Percentiles rank a stretch among this genome's conserved stretches.
phyloP scores from a whole-genome alignment of 2,888 invertebrate species.

The Drepanosiphum platanoidis region DNA sequence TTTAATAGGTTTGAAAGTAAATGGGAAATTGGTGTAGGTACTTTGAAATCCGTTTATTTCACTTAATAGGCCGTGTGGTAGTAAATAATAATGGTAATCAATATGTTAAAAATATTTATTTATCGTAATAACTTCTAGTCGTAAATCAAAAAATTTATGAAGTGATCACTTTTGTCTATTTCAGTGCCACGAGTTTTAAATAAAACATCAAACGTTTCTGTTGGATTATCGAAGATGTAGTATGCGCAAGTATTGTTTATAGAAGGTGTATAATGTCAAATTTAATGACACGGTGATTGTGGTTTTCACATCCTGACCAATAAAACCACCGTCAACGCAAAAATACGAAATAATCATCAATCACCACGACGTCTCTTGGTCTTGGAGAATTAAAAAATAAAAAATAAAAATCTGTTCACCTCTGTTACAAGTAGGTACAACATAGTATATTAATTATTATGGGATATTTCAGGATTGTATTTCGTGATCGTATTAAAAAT shows the following conservation, averaged over 20 bases:
- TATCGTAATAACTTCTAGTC: no score
- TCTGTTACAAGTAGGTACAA: not conserved
- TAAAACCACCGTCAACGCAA: not conserved
- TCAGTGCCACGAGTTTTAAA: not conserved
- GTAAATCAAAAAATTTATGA: not conserved
- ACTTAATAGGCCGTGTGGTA: not conserved
- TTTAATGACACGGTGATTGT: not conserved
- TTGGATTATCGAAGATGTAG: not conserved
- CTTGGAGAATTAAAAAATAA: not conserved
- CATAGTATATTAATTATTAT: not conserved
- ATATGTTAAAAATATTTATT: no score
- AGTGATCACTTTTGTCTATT: not conserved
- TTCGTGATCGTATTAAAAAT: not conserved
- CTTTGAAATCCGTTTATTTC: not conserved
- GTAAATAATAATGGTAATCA: not conserved
- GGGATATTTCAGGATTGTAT: not conserved
- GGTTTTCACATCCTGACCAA: not conserved
- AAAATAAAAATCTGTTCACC: no score
- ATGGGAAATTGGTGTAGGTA: not conserved
- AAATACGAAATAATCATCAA: not conserved
- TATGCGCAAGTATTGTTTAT: not conserved
- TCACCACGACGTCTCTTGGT: not conserved
- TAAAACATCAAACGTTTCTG: not conserved
- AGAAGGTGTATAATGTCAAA: no score
- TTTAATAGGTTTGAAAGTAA: slow-evolving; percentile 16